Evolutionary conservation across 2,888 invertebrate species (phyloP).

Genomic region (Lucinisca nassula): DNA sequence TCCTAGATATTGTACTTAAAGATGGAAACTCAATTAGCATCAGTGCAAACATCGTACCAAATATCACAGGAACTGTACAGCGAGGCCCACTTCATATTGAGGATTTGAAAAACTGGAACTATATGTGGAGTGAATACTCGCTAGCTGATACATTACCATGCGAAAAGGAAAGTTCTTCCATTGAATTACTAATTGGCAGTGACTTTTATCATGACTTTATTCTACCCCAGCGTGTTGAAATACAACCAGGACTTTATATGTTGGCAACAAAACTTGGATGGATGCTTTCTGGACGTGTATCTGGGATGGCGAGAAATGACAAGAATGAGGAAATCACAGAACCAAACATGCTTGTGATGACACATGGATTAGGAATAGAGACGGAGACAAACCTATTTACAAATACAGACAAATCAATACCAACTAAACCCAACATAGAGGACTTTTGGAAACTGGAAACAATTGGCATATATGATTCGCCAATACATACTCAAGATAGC

Average conservation of each 20-base stretch:
- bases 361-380: no score
- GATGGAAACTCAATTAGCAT: not conserved
- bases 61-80: conserved; percentile 19
- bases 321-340: no score
- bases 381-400: no score
- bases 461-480: not conserved
- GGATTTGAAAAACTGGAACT: not conserved
- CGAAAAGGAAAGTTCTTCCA: not conserved
- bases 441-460: no score
- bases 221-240: not conserved
- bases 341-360: not conserved
- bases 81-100: not conserved
- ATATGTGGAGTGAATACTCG: not conserved
- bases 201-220: conserved; percentile 8
- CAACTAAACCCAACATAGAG: no score
- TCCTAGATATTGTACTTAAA: not conserved
- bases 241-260: conserved; percentile 6
- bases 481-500: not conserved
- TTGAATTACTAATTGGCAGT: not conserved
- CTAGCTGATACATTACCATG: conserved; percentile 3
- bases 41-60: conserved; percentile 19
- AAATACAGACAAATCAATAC: no score
- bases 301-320: no score
- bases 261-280: not conserved
- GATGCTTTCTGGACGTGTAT: conserved; percentile 5